phyloP scores from a whole-genome alignment of 2,113 vertebrate genomes.

The Synchiropus splendidus region DNA sequence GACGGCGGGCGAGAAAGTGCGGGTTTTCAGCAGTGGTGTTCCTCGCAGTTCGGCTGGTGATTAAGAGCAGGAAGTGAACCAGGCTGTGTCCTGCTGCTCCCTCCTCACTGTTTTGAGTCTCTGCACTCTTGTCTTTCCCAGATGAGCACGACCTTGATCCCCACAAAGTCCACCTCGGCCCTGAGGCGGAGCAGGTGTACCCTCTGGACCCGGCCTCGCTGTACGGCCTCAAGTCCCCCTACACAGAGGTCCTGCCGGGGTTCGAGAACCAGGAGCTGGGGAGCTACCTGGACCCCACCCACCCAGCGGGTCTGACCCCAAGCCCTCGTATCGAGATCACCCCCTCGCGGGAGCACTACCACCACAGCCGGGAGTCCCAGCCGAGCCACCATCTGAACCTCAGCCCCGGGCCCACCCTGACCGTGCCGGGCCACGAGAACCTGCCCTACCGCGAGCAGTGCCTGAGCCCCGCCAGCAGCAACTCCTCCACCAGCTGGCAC shows the following conservation, averaged over 20 bases:
- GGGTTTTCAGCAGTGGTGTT: too few relatives aligned
- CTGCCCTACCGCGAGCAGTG: conserved; percentile 87
- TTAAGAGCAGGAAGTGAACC: too few relatives aligned
- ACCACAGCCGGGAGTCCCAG: conserved; percentile 78
- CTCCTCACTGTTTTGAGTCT: too few relatives aligned
- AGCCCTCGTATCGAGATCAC: conserved; percentile 98
- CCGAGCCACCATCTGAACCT: conserved; percentile 77
- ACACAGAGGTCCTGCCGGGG: conserved; percentile 69
- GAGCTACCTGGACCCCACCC: conserved; percentile 73
- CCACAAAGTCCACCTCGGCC: conserved; percentile 81
- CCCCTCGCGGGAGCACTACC: conserved; percentile 90
- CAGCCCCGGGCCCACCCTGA: conserved; percentile 85
- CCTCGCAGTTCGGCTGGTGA: too few relatives aligned
- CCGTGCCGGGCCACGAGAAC: conserved; percentile 84
- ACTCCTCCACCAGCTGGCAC: conserved; percentile 97
- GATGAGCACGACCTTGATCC: conserved; percentile 81
- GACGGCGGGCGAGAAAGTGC: too few relatives aligned
- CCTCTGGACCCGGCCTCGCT: conserved; percentile 74
- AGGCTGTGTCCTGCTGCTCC: too few relatives aligned
- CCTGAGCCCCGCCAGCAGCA: conserved; percentile 96
- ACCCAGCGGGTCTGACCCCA: conserved; percentile 71
- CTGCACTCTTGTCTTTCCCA: conserved; percentile 45
- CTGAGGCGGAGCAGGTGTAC: conserved; percentile 76
- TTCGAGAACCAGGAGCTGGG: conserved; percentile 80
- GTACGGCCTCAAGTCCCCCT: conserved; percentile 83